These are phyloP conservation scores for Astur gentilis DNA, from an alignment of 2,113 vertebrate genomes.

Conservation along the genomic window DNA sequence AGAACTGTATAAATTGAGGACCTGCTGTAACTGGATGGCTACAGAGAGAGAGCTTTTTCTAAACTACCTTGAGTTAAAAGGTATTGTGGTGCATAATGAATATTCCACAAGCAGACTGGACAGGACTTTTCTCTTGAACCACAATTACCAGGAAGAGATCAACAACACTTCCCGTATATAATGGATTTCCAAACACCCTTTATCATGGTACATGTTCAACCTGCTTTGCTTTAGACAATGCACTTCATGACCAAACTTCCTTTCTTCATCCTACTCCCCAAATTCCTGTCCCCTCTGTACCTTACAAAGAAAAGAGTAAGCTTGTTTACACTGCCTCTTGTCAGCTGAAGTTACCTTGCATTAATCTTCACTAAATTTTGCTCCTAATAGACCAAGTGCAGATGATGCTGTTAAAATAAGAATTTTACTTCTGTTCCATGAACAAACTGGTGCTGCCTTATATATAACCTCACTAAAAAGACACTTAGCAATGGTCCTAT, in stretches of 20 bases:
- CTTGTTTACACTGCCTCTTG: not conserved
- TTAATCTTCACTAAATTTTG: not conserved
- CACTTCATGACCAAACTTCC: not conserved
- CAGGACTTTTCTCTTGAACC: not conserved
- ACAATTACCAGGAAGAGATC: not conserved
- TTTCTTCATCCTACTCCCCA: not conserved
- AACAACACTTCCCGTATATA: not conserved
- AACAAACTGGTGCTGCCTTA: not conserved
- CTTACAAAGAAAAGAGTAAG: not conserved
- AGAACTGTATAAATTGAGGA: not conserved
- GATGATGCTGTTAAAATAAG: not conserved
- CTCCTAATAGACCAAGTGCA: not conserved
- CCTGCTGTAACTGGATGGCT: not conserved
- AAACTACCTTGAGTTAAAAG: not conserved
- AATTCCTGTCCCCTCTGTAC: not conserved
- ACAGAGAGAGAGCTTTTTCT: not conserved
- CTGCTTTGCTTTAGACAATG: not conserved
- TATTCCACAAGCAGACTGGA: not conserved
- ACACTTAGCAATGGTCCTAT: not conserved
- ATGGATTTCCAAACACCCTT: not conserved
- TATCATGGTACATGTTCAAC: accelerated
- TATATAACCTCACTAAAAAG: not conserved
- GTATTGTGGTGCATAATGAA: not conserved
- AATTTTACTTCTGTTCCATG: not conserved
- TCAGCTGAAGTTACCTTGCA: not conserved